Conservation (phyloP, 2,888 invertebrate species). For the Romanomermis culicivorax region DNA sequence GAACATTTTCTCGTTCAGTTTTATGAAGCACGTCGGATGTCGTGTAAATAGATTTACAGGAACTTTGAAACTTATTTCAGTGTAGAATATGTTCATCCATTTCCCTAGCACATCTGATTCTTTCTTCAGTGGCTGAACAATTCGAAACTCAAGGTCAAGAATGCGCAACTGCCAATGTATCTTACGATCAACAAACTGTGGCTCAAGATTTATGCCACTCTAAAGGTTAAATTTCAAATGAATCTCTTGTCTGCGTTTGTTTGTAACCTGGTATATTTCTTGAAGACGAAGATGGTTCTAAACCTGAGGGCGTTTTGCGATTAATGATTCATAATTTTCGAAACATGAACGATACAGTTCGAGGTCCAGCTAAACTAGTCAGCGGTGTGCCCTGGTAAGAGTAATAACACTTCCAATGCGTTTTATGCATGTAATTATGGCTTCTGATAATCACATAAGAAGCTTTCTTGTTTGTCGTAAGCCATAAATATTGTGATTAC, state of each 20-base stretch:
- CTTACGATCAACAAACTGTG: background rate
- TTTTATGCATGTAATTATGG: background rate
- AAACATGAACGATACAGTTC: conserved; percentile 52
- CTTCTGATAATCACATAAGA: no score
- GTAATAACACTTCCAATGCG: conserved; percentile 7
- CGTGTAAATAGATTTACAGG: no score
- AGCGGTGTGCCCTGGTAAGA: conserved; percentile 74
- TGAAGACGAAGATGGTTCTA: conserved; percentile 8
- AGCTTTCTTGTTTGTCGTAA: no score
- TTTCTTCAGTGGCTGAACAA: no score
- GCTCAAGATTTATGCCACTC: background rate
- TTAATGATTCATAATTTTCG: conserved; percentile 70
- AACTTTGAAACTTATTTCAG: no score
- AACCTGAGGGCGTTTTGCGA: conserved; percentile 71
- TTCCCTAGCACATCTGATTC: no score
- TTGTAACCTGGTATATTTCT: background rate
- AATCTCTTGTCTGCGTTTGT: background rate
- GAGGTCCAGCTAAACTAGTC: conserved; percentile 77
- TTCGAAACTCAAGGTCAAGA: background rate
- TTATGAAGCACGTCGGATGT: no score
- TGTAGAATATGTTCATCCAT: no score
- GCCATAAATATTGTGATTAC: no score
- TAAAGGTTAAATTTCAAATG: background rate
- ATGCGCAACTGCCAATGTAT: background rate
- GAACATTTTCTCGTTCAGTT: no score